These are phyloP conservation scores for Chlorops oryzae DNA, from an alignment of 1,140 invertebrate genomes.

Conservation along the genomic window DNA sequence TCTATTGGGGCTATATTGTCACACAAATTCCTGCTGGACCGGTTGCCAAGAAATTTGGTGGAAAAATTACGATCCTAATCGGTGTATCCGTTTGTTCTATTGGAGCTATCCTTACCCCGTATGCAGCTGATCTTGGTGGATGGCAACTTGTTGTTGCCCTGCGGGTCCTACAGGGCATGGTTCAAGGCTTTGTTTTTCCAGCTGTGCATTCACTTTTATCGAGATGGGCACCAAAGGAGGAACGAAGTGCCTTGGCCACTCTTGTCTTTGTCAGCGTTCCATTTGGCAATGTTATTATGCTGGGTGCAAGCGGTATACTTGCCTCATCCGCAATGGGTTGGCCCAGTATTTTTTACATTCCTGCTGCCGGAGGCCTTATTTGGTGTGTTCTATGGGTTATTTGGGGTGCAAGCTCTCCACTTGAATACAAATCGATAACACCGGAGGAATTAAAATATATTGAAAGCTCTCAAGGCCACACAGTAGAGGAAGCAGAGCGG, in stretches of 20 bases:
- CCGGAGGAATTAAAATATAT: slow-evolving; percentile 59
- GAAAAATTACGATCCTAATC: slow-evolving; percentile 49
- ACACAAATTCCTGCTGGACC: slow-evolving; percentile 41
- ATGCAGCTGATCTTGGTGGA: slow-evolving; percentile 47
- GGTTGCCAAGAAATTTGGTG: slow-evolving; percentile 50
- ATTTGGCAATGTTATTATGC: slow-evolving; percentile 67
- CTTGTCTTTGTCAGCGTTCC: slow-evolving; percentile 60
- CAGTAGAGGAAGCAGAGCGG: slow-evolving; percentile 33
- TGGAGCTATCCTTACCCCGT: slow-evolving; percentile 48
- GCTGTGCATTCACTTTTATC: slow-evolving; percentile 71
- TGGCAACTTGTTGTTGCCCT: slow-evolving; percentile 53
- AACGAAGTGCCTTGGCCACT: slow-evolving; percentile 55
- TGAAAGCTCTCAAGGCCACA: slow-evolving; percentile 45
- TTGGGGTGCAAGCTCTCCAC: slow-evolving; percentile 62
- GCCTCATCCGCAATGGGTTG: slow-evolving; percentile 62
- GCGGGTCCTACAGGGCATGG: slow-evolving; percentile 68
- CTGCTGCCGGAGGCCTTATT: slow-evolving; percentile 58
- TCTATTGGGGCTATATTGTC: slow-evolving; percentile 53
- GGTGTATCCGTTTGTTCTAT: slow-evolving; percentile 45
- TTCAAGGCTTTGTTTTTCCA: slow-evolving; percentile 75
- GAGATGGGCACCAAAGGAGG: slow-evolving; percentile 64
- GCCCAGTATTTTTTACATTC: slow-evolving; percentile 72
- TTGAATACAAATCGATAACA: slow-evolving; percentile 54
- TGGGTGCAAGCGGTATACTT: slow-evolving; percentile 60
- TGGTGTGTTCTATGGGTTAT: slow-evolving; percentile 61